These are phyloP conservation scores for Lepus timidus DNA, from an alignment of 2,113 vertebrate species.

Conservation along the genomic window DNA sequence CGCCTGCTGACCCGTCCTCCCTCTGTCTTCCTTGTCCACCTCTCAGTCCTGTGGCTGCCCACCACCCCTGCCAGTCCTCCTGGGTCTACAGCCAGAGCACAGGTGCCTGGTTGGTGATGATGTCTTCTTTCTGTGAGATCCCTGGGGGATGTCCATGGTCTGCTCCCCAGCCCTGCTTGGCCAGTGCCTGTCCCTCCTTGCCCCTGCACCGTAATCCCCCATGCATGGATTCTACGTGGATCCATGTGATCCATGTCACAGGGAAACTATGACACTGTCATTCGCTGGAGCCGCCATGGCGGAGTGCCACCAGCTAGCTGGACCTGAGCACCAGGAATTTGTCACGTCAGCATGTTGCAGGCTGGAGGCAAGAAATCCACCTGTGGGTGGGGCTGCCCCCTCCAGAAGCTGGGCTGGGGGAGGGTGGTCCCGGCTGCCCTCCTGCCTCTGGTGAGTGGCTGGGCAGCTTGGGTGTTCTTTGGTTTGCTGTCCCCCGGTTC, in stretches of 20 bases:
- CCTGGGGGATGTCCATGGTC: too few relatives aligned
- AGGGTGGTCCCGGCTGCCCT: background rate
- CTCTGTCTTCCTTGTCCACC: background rate
- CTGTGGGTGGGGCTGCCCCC: background rate
- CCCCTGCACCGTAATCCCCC: too few relatives aligned
- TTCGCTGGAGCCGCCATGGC: background rate
- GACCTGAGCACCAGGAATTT: background rate
- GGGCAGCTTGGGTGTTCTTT: background rate
- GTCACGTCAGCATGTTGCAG: too few relatives aligned
- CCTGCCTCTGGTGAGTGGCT: background rate
- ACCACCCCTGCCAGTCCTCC: background rate
- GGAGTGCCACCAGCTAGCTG: background rate
- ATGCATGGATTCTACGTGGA: too few relatives aligned
- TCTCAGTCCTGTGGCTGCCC: background rate
- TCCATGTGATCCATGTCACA: too few relatives aligned
- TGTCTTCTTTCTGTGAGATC: background rate
- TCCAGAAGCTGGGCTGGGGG: background rate
- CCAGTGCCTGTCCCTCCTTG: too few relatives aligned
- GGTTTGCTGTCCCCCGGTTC: background rate
- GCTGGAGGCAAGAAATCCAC: background rate
- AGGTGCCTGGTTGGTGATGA: too few relatives aligned
- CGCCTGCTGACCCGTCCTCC: background rate
- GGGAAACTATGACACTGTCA: background rate
- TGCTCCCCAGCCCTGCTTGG: too few relatives aligned
- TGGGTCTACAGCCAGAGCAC: too few relatives aligned